Conservation (phyloP, 2,888 invertebrate genomes). For the Meloe dianella region DNA sequence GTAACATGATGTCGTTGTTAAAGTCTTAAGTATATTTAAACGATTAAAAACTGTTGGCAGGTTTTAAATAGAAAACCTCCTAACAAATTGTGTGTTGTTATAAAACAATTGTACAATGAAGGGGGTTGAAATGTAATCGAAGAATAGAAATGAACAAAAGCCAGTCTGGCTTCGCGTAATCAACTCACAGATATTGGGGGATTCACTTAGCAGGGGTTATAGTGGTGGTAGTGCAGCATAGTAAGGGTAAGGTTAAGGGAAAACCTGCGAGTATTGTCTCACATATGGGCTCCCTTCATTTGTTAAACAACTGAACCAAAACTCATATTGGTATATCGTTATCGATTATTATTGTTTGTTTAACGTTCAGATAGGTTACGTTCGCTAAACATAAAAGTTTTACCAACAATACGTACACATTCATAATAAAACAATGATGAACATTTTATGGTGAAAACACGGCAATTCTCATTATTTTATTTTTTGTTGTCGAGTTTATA, state of each 20-base stretch:
- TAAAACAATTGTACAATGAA: slow-evolving; percentile 44
- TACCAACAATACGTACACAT: slow-evolving; percentile 5
- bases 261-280: slow-evolving; percentile 48
- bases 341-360: slow-evolving; percentile 55
- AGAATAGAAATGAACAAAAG: slow-evolving; percentile 47
- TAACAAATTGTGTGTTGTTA: slow-evolving; percentile 10
- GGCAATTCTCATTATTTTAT: not conserved
- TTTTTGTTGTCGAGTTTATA: not conserved
- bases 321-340: slow-evolving; percentile 51
- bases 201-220: slow-evolving; percentile 57
- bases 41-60: not conserved
- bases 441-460: not conserved
- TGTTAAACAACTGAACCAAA: slow-evolving; percentile 53
- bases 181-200: slow-evolving; percentile 57
- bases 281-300: slow-evolving; percentile 56
- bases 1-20: not conserved
- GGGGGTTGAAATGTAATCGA: slow-evolving; percentile 41
- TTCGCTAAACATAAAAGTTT: not conserved
- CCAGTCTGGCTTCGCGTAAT: slow-evolving; percentile 57
- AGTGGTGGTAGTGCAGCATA: slow-evolving; percentile 24
- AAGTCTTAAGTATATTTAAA: not conserved
- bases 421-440: not conserved
- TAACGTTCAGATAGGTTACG: slow-evolving; percentile 18
- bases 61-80: slow-evolving; percentile 4
- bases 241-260: slow-evolving; percentile 33